Evolutionary conservation across 2,888 invertebrate genomes (phyloP), one percentile per base, ranked within the genome.

Genomic region (Parelbella ahira): DNA sequence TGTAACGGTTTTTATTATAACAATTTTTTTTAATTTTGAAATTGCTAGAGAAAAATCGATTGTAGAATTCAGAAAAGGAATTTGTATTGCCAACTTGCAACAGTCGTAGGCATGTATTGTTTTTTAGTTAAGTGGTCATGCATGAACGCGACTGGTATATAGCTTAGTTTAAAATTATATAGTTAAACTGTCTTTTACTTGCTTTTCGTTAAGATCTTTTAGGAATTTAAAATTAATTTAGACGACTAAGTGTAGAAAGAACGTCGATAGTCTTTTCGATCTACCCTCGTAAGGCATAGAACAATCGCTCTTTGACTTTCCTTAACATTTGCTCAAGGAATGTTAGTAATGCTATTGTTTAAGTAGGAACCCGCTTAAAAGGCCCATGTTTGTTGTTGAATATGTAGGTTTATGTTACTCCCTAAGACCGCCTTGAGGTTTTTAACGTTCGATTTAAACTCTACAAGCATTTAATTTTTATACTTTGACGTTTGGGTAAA

Each of bases 281-380:
- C 47, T 67, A 68, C 71, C 70, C 69, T 74, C 68, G 72, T 64
- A 60, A 41, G 20, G 39, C 10, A 15, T 66, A 60, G 58, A 68
- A 69, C 77, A 77, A 79, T 80, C 74, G 69, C 75, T 71, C 69
- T 57, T 61, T 48, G 25, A 51, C 53, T 53, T 44, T 52, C 59
- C 50, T 54, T 56, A 53, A 51, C 43, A 54, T 58, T 75, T 80
- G 82, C 81, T 82, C 81, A 80, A 80, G 76, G 73, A 75, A 58
- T 74, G 73, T 76, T 77, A 61, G 49, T 60, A 54, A 58, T 4
- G 8, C 7, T 29, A 24, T 37, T 56, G 46, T 54, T 45, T 54
- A 54, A 43, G 51, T 63, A 60, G 51, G 57, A 56, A 60, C 54
- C 51, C 49, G 50, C 51, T 44, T 39, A 51, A 58, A 49, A 55